Evolutionary conservation across 2,888 invertebrate genomes (phyloP).

Genomic region (Seira sanloemensis): DNA sequence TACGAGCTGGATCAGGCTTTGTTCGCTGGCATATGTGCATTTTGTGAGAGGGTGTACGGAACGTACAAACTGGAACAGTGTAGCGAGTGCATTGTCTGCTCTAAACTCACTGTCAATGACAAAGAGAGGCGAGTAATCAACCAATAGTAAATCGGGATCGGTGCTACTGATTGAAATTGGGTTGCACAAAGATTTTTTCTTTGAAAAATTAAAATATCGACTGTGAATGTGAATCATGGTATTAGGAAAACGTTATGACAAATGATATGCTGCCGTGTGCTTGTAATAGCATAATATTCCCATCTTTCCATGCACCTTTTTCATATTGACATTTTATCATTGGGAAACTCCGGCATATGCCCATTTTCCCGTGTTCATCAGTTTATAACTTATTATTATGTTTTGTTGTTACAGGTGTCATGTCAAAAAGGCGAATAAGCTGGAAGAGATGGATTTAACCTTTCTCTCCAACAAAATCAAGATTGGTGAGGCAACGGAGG

Average conservation of each 20-base stretch:
- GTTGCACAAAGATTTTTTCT: too few species aligned
- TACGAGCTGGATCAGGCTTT: constrained; percentile 76
- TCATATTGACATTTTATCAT: too few species aligned
- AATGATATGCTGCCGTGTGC: too few species aligned
- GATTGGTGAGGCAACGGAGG: constrained; percentile 51
- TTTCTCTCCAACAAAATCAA: constrained; percentile 62
- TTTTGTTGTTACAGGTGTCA: constrained; percentile 60
- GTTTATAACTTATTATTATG: not conserved
- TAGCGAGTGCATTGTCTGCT: constrained; percentile 64
- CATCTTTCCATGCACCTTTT: too few species aligned
- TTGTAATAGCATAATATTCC: too few species aligned
- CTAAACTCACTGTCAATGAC: constrained; percentile 48
- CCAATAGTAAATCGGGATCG: too few species aligned
- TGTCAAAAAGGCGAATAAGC: constrained; percentile 59
- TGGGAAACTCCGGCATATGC: too few species aligned
- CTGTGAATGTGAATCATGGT: too few species aligned
- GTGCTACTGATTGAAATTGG: too few species aligned
- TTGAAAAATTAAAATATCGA: too few species aligned
- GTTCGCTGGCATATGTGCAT: constrained; percentile 86
- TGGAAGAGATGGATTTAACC: constrained; percentile 69
- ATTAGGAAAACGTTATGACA: too few species aligned
- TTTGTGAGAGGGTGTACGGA: constrained; percentile 82
- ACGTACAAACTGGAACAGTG: constrained; percentile 67
- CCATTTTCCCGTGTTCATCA: not conserved
- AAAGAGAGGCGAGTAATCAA: constrained; percentile 59